phyloP scores from a whole-genome alignment of 2,797 vertebrate genomes.

The Lithobates sylvaticus region DNA sequence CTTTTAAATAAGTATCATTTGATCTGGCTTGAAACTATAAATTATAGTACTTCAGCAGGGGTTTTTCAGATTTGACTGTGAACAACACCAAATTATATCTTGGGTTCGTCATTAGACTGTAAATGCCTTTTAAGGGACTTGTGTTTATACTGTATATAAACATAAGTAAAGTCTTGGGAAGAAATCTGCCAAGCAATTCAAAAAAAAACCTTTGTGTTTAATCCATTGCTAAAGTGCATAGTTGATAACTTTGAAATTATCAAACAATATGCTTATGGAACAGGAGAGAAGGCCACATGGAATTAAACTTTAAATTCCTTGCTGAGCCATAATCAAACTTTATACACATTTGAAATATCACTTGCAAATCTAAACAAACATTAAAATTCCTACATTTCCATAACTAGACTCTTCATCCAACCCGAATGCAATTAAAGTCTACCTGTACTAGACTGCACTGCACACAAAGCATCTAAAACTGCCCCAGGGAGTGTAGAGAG shows the following conservation, averaged over 20 bases:
- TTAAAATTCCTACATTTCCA: too few species aligned
- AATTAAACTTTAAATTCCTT: too few species aligned
- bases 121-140: conserved; percentile 22
- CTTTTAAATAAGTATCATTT: not conserved
- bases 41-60: conserved; percentile 30
- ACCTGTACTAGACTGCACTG: too few species aligned
- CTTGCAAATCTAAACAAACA: too few species aligned
- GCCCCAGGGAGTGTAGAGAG: too few species aligned
- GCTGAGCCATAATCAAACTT: too few species aligned
- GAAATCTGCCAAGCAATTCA: conserved; percentile 17
- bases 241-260: conserved; percentile 23
- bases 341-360: too few species aligned
- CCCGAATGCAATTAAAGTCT: too few species aligned
- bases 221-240: conserved; percentile 10
- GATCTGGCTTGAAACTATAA: conserved; percentile 5
- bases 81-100: conserved; percentile 37
- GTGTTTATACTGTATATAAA: conserved; percentile 43
- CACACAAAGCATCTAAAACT: too few species aligned
- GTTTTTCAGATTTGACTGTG: conserved; percentile 20
- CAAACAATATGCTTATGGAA: not conserved
- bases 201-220: not conserved
- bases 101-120: conserved; percentile 15
- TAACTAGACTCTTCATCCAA: too few species aligned
- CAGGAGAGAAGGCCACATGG: too few species aligned
- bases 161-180: conserved; percentile 24